Conservation (phyloP, 2,113 vertebrate species). For the Sander vitreus region DNA sequence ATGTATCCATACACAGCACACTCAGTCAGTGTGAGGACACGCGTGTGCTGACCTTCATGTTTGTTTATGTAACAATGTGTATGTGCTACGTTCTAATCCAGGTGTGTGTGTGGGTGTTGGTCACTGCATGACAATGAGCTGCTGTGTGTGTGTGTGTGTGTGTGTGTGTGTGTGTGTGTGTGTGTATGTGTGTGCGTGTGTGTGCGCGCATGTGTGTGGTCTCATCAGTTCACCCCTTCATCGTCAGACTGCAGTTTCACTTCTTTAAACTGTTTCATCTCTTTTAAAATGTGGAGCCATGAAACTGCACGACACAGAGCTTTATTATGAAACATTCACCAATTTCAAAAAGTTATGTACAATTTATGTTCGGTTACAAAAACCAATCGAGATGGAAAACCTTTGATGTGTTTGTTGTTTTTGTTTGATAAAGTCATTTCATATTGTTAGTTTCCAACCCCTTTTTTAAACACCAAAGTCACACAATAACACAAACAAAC, state of each 20-base stretch:
- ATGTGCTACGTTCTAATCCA: slow-evolving; percentile 1
- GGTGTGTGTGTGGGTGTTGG: slow-evolving; percentile 6
- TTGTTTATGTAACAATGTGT: slow-evolving; percentile 7
- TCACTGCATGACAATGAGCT: not conserved
- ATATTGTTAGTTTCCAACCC: no score
- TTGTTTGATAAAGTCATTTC: no score
- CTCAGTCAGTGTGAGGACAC: not conserved
- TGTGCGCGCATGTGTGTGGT: not conserved
- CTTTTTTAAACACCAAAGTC: no score
- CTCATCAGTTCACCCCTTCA: not conserved
- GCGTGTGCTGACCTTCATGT: not conserved
- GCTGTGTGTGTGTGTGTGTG: slow-evolving; percentile 1
- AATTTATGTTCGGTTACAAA: no score
- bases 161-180: not conserved
- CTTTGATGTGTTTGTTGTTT: no score
- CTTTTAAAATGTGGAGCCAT: no score
- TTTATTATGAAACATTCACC: no score
- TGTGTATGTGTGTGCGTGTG: not conserved
- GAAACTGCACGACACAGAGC: no score
- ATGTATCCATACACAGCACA: not conserved
- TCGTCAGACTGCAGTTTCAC: slow-evolving; percentile 33
- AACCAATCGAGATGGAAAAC: no score
- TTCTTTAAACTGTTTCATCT: not conserved
- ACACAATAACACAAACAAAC: no score
- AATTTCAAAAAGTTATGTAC: no score